phyloP scores from a whole-genome alignment of 2,113 vertebrate genomes.

The Haemorhous mexicanus region DNA sequence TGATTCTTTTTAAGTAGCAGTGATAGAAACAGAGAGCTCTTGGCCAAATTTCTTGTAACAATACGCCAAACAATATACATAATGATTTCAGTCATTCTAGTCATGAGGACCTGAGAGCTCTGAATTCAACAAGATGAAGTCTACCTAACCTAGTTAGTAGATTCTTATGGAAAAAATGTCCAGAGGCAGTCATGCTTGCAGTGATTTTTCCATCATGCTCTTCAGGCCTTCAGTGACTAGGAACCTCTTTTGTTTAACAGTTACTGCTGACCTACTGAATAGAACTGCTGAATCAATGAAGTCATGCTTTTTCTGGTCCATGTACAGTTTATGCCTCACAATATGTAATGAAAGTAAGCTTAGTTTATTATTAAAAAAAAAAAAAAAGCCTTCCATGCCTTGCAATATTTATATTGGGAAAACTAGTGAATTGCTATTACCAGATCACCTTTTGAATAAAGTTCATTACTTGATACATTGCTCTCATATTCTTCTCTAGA shows the following conservation, averaged over 20 bases:
- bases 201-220: not conserved
- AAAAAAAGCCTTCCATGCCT: not conserved
- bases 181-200: not conserved
- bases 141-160: not conserved
- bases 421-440: not conserved
- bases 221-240: not conserved
- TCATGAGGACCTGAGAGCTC: not conserved
- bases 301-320: not conserved
- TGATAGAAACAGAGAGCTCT: not conserved
- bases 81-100: not conserved
- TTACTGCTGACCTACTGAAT: conserved; percentile 17
- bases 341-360: not conserved
- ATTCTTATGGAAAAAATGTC: not conserved
- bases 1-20: not conserved
- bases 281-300: conserved; percentile 6
- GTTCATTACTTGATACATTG: not conserved
- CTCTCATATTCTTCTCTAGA: not conserved
- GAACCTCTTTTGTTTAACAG: not conserved
- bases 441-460: not conserved
- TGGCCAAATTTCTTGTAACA: not conserved
- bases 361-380: not conserved
- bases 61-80: not conserved
- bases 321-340: not conserved
- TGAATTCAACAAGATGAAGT: not conserved
- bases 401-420: not conserved